Evolutionary conservation across 2,888 invertebrate genomes (phyloP), one percentile per base, ranked within the genome.

Genomic region (Ceraclea dissimilis): DNA sequence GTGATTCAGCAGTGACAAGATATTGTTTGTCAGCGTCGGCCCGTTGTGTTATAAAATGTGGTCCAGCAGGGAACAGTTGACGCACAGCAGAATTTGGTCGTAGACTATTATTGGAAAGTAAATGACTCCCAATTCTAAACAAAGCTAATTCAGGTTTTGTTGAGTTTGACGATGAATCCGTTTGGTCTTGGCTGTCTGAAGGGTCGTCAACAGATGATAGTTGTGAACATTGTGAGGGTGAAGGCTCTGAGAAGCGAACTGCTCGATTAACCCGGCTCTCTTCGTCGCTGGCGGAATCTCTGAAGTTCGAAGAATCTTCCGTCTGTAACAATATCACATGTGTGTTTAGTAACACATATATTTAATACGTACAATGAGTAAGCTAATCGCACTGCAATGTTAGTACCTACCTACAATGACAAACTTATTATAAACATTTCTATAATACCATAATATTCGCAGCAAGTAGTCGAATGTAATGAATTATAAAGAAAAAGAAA

Each of bases 21-120:
- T 84, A 80, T 62, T 75, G 75, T 51, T 70, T 78, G 69, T 55
- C 63, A 47, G 64, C 76, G 49, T 74, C 75, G 44, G 74, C 72
- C 5, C 73, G 73, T 5, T 80, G 79, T 2, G 83, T 80, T 26
- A 82, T 79, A 43, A 74, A 71, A 61, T 74, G 73, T 52, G 81
- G 71, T 8, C 79, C 79, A 65, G 82, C 83, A 19, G 90, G 90
- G 69, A 92, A 92, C 52, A 92, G 73, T 67, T 92, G 91, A 55
- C 90, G 80, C 6, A 91, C 88, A 2, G 92, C 92, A 0, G 91
- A 91, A 69, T 90, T 90, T 5, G 89, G 82, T 63, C 80, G 79
- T 44, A 79, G 66, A 63, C 79, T 80, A 65, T 81, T 81, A 65
- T 81, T 80, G 46, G 78, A 75, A 50, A 80, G 67, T 16, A 79